phyloP scores from a whole-genome alignment of 1,140 invertebrate genomes.

The Pantala flavescens region DNA sequence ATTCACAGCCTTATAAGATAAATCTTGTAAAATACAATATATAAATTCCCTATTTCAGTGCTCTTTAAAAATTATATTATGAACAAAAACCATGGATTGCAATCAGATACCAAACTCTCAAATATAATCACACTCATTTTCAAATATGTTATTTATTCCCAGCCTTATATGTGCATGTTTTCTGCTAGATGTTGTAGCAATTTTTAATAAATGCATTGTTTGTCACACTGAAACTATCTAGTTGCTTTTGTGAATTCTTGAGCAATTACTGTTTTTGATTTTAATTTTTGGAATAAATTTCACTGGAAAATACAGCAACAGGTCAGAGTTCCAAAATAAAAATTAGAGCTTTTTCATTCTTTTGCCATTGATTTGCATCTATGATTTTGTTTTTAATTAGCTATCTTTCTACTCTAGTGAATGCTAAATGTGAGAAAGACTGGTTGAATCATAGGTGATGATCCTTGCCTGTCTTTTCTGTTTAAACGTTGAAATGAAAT shows the following conservation, averaged over 20 bases:
- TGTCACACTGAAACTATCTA: too few species aligned
- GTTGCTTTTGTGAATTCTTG: too few species aligned
- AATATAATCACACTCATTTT: not conserved
- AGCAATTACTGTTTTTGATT: too few species aligned
- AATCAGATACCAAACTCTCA: not conserved
- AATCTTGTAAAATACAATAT: too few species aligned
- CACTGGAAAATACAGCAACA: too few species aligned
- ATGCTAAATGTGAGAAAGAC: not conserved
- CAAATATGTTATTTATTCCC: not conserved
- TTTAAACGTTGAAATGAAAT: not conserved
- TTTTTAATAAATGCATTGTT: too few species aligned
- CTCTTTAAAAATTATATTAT: not conserved
- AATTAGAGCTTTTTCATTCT: not conserved
- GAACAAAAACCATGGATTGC: not conserved
- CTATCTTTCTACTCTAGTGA: not conserved
- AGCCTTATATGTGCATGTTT: not conserved
- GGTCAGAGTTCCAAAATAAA: not conserved
- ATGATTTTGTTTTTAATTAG: not conserved
- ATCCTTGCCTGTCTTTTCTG: not conserved
- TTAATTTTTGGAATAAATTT: too few species aligned
- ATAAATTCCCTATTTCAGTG: too few species aligned
- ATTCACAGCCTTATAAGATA: too few species aligned
- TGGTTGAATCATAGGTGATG: not conserved
- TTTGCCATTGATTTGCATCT: not conserved
- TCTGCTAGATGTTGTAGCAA: not conserved